Evolutionary conservation across 2,113 vertebrate species (phyloP).

Genomic region (Paramormyrops kingsleyae): DNA sequence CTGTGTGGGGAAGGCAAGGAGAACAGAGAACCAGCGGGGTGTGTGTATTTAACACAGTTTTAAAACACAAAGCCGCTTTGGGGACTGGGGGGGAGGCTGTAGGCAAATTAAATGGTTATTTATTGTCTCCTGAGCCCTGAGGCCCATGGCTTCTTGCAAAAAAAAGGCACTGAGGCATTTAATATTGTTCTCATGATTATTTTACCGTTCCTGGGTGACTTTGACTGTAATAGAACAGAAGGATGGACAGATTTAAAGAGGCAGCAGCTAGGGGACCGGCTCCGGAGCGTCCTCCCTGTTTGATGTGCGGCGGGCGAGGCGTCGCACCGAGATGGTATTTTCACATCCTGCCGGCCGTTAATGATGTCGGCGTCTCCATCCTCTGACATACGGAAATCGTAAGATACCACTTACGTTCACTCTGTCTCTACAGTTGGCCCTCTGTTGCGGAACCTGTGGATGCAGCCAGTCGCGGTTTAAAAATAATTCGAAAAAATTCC

Average conservation of each 20-base stretch:
- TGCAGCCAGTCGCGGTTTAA: not conserved
- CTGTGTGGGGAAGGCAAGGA: not conserved
- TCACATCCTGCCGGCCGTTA: not conserved
- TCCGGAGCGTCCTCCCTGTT: not conserved
- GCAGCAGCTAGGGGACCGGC: not conserved
- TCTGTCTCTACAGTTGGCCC: not conserved
- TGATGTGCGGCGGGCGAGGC: not conserved
- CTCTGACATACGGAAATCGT: not conserved
- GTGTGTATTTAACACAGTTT: constrained; percentile 15
- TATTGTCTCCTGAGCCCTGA: constrained; percentile 9
- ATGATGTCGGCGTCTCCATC: not conserved
- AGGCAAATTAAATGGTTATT: constrained; percentile 18
- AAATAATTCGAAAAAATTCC: not conserved
- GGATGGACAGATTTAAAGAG: not conserved
- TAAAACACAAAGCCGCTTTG: constrained; percentile 22
- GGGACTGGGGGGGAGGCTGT: constrained; percentile 17
- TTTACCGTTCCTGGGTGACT: constrained; percentile 6
- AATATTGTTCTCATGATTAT: constrained; percentile 18
- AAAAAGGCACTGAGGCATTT: constrained; percentile 14
- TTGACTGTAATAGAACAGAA: constrained; percentile 7
- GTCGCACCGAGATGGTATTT: not conserved
- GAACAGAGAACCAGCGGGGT: constrained; percentile 8
- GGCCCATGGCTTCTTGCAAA: constrained; percentile 5
- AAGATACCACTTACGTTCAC: not conserved
- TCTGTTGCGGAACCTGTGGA: not conserved